Base-by-base conservation (phyloP, 2,888 invertebrate species). In the Drosophila melanosoma region DNA sequence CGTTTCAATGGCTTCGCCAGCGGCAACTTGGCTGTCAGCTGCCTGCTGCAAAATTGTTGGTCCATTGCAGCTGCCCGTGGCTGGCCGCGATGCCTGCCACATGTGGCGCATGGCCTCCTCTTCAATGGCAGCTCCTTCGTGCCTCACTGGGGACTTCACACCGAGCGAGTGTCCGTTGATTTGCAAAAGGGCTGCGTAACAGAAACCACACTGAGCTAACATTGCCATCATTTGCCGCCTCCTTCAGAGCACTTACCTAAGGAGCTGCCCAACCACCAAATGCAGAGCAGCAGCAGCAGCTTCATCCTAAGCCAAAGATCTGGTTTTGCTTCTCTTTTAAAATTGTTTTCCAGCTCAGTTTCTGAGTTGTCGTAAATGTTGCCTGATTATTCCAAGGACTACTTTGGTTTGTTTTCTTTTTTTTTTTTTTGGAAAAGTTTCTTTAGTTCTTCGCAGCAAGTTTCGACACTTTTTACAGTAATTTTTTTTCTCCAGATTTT, bases 211-310 rank as follows among this genome's bases (percentile, higher is more conserved):
- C 48, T 56, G 26, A 58, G 58, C 56, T 52, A 17, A 32, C 36
- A 69, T 23, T n/a, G n/a, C 7, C 36, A n/a, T n/a, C 12, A 45
- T 20, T 7, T 23, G 20, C 32, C 26, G 26, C 1, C n/a, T 1
- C 32, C 20, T 20, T 45, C 38, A 8, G 35, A 1, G 4, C 52
- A 88, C 84, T 84, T 69, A 89, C 87, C 69, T 36, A 60, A 51
- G 32, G 42, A 67, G 32, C 48, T 45, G 67, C 42, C 29, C 32
- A 83, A 35, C 29, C 32, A 65, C 51, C 57, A 74, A 65, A 79
- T 45, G 20, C 58, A 42, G 53, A 74, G 35, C 49, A 58, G 65
- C 49, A 58, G 65, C 49, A 58, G 61, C 54, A 49, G 56, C 45
- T 70, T 77, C 83, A 88, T 85, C 36, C 10, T 33, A 23, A 67